Conservation (phyloP, 2,113 vertebrate genomes). For the Microcebus griseorufus region DNA sequence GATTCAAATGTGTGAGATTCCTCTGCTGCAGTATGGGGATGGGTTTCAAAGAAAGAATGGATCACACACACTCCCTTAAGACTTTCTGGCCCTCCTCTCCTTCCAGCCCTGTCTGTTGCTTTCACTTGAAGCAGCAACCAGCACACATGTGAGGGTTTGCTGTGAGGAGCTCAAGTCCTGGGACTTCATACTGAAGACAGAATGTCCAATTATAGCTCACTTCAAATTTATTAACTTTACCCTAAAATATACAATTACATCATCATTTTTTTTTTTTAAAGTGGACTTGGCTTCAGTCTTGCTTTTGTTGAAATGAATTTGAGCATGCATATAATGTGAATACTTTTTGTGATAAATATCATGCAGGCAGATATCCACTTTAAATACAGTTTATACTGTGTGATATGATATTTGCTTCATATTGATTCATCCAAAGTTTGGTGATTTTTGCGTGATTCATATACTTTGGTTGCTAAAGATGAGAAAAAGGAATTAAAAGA, state of each 20-base stretch:
- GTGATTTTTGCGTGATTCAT: conserved; percentile 22
- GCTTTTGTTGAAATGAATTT: conserved; percentile 12
- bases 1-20: not conserved
- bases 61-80: not conserved
- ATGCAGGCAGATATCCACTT: not conserved
- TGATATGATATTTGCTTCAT: not conserved
- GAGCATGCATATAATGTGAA: not conserved
- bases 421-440: not conserved
- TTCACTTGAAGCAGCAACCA: not conserved
- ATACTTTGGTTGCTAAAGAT: conserved; percentile 45
- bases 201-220: not conserved
- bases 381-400: not conserved
- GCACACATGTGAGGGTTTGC: not conserved
- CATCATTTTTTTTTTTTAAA: conserved; percentile 22
- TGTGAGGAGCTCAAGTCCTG: not conserved
- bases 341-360: not conserved
- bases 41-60: not conserved
- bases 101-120: not conserved
- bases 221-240: not conserved
- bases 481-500: conserved; percentile 37
- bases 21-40: not conserved
- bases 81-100: not conserved
- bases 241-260: not conserved
- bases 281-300: not conserved
- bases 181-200: not conserved